These are phyloP conservation scores for Coluber constrictor DNA, from an alignment of 2,797 vertebrate species.

Conservation along the genomic window DNA sequence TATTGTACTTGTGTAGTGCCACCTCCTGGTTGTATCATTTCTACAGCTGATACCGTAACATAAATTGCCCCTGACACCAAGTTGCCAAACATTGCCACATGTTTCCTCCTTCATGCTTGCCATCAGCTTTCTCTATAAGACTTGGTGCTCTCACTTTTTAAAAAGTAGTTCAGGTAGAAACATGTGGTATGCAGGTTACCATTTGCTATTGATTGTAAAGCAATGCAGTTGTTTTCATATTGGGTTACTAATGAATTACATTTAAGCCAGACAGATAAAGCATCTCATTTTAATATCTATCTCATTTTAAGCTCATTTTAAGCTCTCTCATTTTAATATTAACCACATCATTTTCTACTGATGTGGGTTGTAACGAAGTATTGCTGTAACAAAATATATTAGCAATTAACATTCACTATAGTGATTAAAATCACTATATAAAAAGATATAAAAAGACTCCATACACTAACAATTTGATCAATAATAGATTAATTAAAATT, in stretches of 20 bases:
- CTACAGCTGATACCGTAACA: neutral
- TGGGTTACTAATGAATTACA: neutral
- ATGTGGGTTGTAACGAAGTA: neutral
- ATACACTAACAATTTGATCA: neutral
- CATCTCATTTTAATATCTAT: neutral
- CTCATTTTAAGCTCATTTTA: neutral
- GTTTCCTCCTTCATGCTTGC: neutral
- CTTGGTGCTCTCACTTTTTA: neutral
- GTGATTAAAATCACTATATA: neutral
- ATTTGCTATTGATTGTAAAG: neutral
- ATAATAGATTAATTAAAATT: neutral
- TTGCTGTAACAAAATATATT: neutral
- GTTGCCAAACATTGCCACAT: neutral
- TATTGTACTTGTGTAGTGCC: neutral
- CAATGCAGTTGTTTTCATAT: neutral
- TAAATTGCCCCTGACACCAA: neutral
- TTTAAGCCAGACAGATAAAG: neutral
- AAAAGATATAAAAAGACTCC: neutral
- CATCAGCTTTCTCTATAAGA: neutral
- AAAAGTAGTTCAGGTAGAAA: neutral
- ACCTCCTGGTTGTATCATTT: neutral
- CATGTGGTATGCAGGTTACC: neutral
- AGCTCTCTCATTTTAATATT: neutral
- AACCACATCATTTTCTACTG: neutral
- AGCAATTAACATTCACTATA: neutral